phyloP scores from a whole-genome alignment of 2,888 invertebrate species.

The Stenodema calcarata region DNA sequence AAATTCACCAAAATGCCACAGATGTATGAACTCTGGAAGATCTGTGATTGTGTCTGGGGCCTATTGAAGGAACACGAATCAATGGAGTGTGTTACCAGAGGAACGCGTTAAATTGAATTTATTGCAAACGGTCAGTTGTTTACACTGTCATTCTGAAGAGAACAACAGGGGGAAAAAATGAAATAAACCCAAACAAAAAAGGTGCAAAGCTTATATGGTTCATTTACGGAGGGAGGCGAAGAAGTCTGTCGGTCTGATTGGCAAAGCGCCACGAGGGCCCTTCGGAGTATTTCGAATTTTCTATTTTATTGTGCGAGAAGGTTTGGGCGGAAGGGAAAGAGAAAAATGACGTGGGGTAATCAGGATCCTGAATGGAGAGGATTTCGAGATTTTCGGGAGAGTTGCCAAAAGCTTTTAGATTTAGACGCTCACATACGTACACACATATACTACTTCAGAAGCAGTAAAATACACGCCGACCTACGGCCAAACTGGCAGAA shows the following conservation, averaged over 20 bases:
- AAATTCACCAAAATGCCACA: too few relatives aligned
- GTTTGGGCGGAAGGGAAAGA: not conserved
- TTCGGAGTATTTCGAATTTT: constrained; percentile 35
- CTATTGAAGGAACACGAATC: too few relatives aligned
- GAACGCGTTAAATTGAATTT: not conserved
- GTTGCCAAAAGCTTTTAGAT: constrained; percentile 21
- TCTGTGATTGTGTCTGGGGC: too few relatives aligned
- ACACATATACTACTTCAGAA: too few relatives aligned
- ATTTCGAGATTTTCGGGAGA: constrained; percentile 5
- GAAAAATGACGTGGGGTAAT: constrained; percentile 36
- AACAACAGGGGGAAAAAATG: not conserved
- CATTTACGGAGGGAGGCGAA: not conserved
- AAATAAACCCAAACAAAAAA: not conserved
- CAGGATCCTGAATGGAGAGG: constrained; percentile 34
- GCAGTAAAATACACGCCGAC: too few relatives aligned
- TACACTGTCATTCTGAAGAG: not conserved
- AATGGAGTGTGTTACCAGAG: too few relatives aligned
- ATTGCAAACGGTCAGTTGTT: not conserved
- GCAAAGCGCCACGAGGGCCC: not conserved
- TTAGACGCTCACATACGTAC: not conserved
- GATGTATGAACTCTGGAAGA: too few relatives aligned
- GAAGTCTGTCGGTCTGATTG: not conserved
- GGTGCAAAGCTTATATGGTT: not conserved
- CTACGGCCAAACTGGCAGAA: too few relatives aligned
- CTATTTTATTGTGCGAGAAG: constrained; percentile 3